Base-by-base conservation (phyloP, 2,113 vertebrate species). In the Xenus cinereus region DNA sequence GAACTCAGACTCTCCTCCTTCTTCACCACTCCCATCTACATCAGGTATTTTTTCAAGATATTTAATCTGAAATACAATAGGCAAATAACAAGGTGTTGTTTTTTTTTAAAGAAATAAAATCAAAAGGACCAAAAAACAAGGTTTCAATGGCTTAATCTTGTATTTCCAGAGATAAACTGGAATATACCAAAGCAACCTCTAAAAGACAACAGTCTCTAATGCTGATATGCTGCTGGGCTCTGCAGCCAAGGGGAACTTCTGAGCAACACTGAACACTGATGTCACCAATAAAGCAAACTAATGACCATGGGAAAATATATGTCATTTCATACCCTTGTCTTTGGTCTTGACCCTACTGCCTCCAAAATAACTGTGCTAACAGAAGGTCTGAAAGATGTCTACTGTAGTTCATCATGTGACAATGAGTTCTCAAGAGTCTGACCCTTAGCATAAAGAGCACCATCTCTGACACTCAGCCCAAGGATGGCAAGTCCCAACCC, bases 251-350 rank as follows among this genome's bases (percentile, higher is more conserved):
- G 5, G 6, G 8, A 90, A 63, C 17, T 59, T 39, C 60, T 37
- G 20, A 63, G 35, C 48, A 63, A 48, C 4, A 22, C 41, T 50
- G 51, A 90, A 54, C 37, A n/a, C 2, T 3, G 22, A 46, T 24
- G 17, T 27, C 26, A 81, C 22, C 27, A 77, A 33, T 2, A 39
- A 39, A 85, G 43, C 60, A 53, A 93, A 75, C 19, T 2, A 24
- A 57, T 1, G 7, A 11, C n/a, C 2, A 2, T 8, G 9, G 75
- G 19, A 48, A 90, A 78, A 54, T 0, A 53, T 1, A 72, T 0
- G 0, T 17, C 13, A 71, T 0, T 3, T 41, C 37, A 63, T 26
- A 54, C 28, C 39, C 17, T 46, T 41, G 32, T 22, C 43, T 73
- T 46, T 54, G 53, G 37, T 79, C 73, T 51, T 83, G 48, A 84